phyloP scores from a whole-genome alignment of 2,113 vertebrate species.

The Paramormyrops kingsleyae region DNA sequence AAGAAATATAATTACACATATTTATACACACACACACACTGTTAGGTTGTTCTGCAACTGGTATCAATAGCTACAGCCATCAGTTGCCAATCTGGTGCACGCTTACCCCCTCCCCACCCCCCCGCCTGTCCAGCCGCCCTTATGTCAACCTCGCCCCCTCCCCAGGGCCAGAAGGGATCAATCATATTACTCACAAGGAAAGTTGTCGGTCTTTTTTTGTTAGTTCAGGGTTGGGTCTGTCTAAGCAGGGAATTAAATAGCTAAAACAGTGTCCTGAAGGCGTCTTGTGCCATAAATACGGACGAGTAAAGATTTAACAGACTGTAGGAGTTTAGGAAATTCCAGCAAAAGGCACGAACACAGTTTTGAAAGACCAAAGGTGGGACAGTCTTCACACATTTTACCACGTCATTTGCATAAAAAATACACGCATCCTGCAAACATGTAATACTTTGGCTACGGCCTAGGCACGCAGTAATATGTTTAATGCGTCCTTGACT shows the following conservation, averaged over 20 bases:
- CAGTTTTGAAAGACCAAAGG: not conserved
- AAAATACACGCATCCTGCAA: not conserved
- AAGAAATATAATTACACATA: not conserved
- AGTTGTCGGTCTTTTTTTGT: not conserved
- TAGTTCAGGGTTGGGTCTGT: not conserved
- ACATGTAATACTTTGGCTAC: not conserved
- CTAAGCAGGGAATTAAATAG: not conserved
- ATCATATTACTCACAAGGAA: not conserved
- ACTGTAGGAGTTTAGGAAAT: not conserved
- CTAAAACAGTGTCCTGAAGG: not conserved
- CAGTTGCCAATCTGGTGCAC: not conserved
- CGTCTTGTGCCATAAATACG: not conserved
- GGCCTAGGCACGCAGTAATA: not conserved
- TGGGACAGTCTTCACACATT: not conserved
- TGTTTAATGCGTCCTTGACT: not conserved
- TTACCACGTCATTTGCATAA: not conserved
- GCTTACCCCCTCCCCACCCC: not conserved
- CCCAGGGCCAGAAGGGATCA: not conserved
- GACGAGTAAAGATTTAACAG: not conserved
- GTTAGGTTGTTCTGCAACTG: not conserved
- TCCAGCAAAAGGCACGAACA: not conserved
- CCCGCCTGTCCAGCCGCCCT: not conserved
- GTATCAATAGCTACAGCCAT: not conserved
- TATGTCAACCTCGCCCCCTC: not conserved
- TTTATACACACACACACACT: not conserved